Evolutionary conservation across 2,113 vertebrate genomes (phyloP).

Genomic region (Spizaetus ornatus): DNA sequence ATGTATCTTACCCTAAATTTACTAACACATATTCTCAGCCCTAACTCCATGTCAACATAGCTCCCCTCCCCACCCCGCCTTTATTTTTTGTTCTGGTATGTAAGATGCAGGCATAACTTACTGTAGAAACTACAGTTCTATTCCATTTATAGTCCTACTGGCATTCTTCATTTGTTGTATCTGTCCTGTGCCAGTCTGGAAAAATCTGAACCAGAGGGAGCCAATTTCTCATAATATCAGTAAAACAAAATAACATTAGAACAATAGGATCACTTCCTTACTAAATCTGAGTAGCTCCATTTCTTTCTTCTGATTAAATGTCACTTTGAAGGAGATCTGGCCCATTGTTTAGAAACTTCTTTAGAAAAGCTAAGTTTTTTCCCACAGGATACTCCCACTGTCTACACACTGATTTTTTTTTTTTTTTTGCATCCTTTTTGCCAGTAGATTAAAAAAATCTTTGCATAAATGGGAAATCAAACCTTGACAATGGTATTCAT

Average conservation of each 20-base stretch:
- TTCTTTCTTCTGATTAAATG: background rate
- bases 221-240: background rate
- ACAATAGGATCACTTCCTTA: background rate
- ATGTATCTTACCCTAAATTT: background rate
- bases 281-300: background rate
- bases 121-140: background rate
- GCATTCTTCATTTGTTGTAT: background rate
- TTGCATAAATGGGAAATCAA: conserved; percentile 7
- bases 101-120: background rate
- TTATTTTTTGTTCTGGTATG: background rate
- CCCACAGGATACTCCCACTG: background rate
- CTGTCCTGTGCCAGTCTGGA: conserved; percentile 13
- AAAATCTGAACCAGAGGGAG: conserved; percentile 3
- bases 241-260: conserved; percentile 7
- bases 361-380: background rate
- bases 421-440: background rate
- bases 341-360: background rate
- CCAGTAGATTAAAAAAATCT: background rate
- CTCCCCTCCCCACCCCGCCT: background rate
- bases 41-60: background rate
- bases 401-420: background rate
- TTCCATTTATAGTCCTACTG: conserved; percentile 4
- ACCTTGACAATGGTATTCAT: conserved; percentile 18
- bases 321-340: background rate
- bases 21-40: background rate